These are phyloP conservation scores for Apteryx mantelli DNA, from an alignment of 2,113 vertebrate genomes.

Conservation along the genomic window DNA sequence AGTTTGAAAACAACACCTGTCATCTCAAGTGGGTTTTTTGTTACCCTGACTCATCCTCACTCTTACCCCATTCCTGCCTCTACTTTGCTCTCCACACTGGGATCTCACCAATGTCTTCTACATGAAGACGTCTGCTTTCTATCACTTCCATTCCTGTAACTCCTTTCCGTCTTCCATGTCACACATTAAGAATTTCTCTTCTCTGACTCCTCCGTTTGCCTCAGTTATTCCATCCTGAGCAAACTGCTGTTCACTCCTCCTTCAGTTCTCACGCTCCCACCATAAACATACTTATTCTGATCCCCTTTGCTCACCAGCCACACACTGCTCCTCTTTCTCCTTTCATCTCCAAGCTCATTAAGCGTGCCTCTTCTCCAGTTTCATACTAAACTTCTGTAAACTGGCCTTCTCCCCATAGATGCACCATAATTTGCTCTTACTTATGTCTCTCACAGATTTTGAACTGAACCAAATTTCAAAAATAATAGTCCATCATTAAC, in stretches of 20 bases:
- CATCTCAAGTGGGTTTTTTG: not conserved
- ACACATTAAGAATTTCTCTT: not conserved
- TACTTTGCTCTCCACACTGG: not conserved
- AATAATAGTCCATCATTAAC: not conserved
- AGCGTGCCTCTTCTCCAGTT: not conserved
- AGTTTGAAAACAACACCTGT: not conserved
- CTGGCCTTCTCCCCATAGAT: not conserved
- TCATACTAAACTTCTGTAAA: not conserved
- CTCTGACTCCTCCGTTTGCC: not conserved
- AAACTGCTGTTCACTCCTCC: conserved; percentile 36
- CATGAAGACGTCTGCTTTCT: conserved; percentile 1
- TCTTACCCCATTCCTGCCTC: not conserved
- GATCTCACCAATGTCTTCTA: not conserved
- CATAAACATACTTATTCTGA: not conserved
- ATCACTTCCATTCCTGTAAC: not conserved
- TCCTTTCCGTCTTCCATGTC: not conserved
- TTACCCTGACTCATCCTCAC: conserved; percentile 22
- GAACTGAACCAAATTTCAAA: not conserved
- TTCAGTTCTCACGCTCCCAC: not conserved
- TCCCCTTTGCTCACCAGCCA: not conserved
- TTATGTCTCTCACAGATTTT: not conserved
- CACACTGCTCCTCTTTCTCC: not conserved
- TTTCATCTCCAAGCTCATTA: not conserved
- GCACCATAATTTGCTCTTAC: not conserved
- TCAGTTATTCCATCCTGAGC: conserved; percentile 1